Evolutionary conservation across 2,888 invertebrate genomes (phyloP).

Genomic region (Mesochorus sp.): DNA sequence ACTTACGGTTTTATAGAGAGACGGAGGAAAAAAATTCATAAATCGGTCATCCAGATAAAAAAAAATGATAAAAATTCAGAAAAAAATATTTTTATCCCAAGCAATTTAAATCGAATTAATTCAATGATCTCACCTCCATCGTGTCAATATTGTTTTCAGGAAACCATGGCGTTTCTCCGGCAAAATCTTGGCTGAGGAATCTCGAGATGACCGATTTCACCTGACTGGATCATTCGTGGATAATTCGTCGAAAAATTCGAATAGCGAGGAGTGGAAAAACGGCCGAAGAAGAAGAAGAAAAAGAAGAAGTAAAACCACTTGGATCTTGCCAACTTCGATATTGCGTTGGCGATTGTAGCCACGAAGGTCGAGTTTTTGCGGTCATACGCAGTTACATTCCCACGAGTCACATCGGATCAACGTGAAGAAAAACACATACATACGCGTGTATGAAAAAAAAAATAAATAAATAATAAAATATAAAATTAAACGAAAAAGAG

Average conservation of each 20-base stretch:
- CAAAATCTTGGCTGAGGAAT: not conserved
- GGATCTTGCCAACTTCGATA: not conserved
- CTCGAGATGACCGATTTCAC: not conserved
- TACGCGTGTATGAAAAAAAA: not conserved
- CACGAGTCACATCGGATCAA: not conserved
- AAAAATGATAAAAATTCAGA: not conserved
- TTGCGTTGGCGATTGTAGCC: constrained; percentile 17
- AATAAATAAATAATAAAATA: not conserved
- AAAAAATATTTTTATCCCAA: not conserved
- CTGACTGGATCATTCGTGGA: not conserved
- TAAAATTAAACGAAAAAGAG: not conserved
- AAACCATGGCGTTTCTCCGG: not conserved
- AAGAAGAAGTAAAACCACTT: not conserved
- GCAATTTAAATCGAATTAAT: not conserved
- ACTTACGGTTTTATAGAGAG: not conserved
- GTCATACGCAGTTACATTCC: not conserved
- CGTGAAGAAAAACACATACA: not conserved
- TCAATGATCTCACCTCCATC: not conserved
- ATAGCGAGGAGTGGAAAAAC: not conserved
- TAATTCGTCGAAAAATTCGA: not conserved
- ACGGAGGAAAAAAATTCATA: not conserved
- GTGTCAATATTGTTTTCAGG: constrained; percentile 7
- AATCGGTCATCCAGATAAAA: not conserved
- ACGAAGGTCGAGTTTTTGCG: constrained; percentile 21
- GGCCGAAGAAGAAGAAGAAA: not conserved